A percentile compares a stretch with the other conserved stretches of the same genome.
Evolutionary conservation across 1,140 invertebrate genomes (phyloP).

Genomic region (Bradynema listronoti): DNA sequence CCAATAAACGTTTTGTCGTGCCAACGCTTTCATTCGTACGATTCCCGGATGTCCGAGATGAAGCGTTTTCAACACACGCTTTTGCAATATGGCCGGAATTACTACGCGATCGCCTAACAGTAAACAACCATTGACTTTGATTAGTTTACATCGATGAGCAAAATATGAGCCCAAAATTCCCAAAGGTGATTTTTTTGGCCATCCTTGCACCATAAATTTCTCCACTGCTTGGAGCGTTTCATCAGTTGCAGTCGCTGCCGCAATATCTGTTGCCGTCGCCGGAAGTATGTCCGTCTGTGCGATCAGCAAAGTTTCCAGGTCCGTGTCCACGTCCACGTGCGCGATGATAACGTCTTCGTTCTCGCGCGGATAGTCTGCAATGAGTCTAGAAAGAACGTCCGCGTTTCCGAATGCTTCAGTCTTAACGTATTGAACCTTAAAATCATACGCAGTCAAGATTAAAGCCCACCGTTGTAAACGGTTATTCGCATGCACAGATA

Average conservation of each 20-base stretch:
- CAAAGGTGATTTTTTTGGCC: neutral
- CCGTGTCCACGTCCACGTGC: conserved; percentile 3
- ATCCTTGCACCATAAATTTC: neutral
- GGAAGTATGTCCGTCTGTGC: neutral
- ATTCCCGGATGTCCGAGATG: conserved; percentile 62
- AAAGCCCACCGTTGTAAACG: conserved; percentile 15
- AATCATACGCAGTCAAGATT: conserved; percentile 14
- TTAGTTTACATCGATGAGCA: too few relatives aligned
- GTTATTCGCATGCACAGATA: conserved; percentile 10
- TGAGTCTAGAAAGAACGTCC: conserved; percentile 13
- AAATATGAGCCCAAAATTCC: too few relatives aligned
- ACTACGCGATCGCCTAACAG: conserved; percentile 56
- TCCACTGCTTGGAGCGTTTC: neutral
- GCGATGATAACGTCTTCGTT: conserved; percentile 15
- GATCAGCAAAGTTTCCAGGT: conserved; percentile 4
- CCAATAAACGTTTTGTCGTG: conserved; percentile 49
- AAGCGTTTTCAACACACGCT: conserved; percentile 58
- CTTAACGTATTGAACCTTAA: conserved; percentile 17
- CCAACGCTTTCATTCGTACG: conserved; percentile 62
- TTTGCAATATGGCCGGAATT: conserved; percentile 59
- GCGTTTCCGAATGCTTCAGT: conserved; percentile 10
- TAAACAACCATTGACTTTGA: conserved; percentile 12
- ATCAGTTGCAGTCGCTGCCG: neutral
- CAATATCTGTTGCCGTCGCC: neutral
- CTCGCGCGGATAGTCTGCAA: conserved; percentile 9